Conservation (phyloP, 2,888 invertebrate species). For the Ceraclea dissimilis region DNA sequence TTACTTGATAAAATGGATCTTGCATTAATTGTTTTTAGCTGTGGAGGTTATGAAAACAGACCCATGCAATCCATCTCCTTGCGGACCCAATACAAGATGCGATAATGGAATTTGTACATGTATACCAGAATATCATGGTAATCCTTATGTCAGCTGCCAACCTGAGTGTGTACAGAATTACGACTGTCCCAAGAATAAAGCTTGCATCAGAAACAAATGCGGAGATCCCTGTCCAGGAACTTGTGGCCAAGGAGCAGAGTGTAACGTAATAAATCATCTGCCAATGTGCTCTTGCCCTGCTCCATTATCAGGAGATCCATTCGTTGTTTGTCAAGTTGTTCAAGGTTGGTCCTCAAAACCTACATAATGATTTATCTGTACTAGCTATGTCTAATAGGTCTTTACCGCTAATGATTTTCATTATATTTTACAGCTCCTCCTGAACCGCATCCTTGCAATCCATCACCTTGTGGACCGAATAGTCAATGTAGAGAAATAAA, state of each 20-base stretch:
- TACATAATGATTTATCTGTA: not conserved
- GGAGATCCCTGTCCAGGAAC: constrained; percentile 65
- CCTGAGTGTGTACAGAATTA: constrained; percentile 70
- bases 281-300: constrained; percentile 69
- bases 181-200: constrained; percentile 63
- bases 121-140: constrained; percentile 54
- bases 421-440: constrained; percentile 27
- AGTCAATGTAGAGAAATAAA: constrained; percentile 65
- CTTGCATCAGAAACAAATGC: constrained; percentile 68
- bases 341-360: constrained; percentile 39
- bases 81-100: constrained; percentile 58
- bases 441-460: constrained; percentile 42
- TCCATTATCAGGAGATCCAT: constrained; percentile 72
- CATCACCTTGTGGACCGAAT: constrained; percentile 55
- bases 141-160: constrained; percentile 61
- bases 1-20: not conserved
- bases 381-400: not conserved
- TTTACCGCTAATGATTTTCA: too few species aligned
- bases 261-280: constrained; percentile 66
- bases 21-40: constrained; percentile 12
- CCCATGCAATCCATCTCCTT: constrained; percentile 58
- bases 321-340: constrained; percentile 57
- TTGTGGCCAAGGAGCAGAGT: constrained; percentile 65
- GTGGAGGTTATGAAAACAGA: constrained; percentile 32
- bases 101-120: constrained; percentile 55